Conservation (phyloP, 2,113 vertebrate species). For the Callorhinus ursinus region DNA sequence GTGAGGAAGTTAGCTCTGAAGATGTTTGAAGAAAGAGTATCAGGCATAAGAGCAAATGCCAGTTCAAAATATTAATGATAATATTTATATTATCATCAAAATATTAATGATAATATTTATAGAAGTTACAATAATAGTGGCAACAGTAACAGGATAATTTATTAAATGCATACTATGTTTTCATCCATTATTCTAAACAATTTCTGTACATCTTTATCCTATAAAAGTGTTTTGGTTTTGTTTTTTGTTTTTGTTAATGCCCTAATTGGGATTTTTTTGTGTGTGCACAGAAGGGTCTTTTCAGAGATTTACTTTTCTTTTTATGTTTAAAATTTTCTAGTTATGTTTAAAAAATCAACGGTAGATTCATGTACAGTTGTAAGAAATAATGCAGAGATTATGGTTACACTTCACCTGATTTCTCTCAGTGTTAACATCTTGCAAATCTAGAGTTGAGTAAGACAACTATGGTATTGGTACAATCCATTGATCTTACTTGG, state of each 20-base stretch:
- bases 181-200: not conserved
- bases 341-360: constrained; percentile 17
- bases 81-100: not conserved
- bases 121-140: not conserved
- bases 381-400: not conserved
- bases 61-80: not conserved
- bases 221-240: not conserved
- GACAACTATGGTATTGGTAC: not conserved
- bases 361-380: not conserved
- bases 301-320: constrained; percentile 1
- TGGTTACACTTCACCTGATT: not conserved
- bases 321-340: not conserved
- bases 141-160: not conserved
- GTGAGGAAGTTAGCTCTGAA: not conserved
- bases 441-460: not conserved
- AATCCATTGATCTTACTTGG: not conserved
- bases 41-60: not conserved
- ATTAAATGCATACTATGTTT: not conserved
- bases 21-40: not conserved
- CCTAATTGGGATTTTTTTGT: not conserved
- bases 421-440: not conserved
- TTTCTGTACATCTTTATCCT: not conserved
- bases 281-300: not conserved
- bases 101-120: not conserved
- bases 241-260: not conserved